Conservation (phyloP, 1,140 invertebrate genomes). For the Polypedilum vanderplanki region DNA sequence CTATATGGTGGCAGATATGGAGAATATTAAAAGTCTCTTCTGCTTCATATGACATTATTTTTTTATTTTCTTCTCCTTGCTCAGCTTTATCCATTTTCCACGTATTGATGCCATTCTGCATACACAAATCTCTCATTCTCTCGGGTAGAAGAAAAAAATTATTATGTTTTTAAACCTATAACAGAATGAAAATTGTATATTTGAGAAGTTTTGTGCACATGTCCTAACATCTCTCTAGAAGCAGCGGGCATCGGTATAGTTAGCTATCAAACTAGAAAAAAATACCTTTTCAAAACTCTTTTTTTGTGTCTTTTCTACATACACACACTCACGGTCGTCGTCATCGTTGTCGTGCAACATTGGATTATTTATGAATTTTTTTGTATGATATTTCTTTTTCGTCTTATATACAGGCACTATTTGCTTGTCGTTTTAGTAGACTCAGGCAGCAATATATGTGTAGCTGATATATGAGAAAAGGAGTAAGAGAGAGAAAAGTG, state of each 20-base stretch:
- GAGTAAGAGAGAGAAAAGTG: not conserved
- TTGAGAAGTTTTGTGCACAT: slow-evolving; percentile 1
- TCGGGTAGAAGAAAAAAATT: slow-evolving; percentile 9
- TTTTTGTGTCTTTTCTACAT: slow-evolving; percentile 1
- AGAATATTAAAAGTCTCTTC: slow-evolving; percentile 23
- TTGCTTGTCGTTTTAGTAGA: not conserved
- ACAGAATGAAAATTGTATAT: not conserved
- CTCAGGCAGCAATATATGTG: not conserved
- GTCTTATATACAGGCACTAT: not conserved
- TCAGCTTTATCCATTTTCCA: slow-evolving; percentile 5
- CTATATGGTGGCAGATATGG: not conserved
- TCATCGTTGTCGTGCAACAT: not conserved
- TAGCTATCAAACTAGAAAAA: slow-evolving; percentile 6
- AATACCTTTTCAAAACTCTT: not conserved
- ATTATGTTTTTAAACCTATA: slow-evolving; percentile 8
- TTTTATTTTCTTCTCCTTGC: not conserved
- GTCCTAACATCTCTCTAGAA: not conserved
- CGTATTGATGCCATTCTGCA: slow-evolving; percentile 3
- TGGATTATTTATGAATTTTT: slow-evolving; percentile 27
- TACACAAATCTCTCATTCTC: not conserved
- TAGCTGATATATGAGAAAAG: not conserved
- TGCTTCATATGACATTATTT: slow-evolving; percentile 9
- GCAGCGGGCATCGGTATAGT: not conserved
- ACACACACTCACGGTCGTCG: not conserved
- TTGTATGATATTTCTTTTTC: slow-evolving; percentile 18